These are phyloP conservation scores for Plebejus anna DNA, from an alignment of 2,888 invertebrate species.

Conservation along the genomic window DNA sequence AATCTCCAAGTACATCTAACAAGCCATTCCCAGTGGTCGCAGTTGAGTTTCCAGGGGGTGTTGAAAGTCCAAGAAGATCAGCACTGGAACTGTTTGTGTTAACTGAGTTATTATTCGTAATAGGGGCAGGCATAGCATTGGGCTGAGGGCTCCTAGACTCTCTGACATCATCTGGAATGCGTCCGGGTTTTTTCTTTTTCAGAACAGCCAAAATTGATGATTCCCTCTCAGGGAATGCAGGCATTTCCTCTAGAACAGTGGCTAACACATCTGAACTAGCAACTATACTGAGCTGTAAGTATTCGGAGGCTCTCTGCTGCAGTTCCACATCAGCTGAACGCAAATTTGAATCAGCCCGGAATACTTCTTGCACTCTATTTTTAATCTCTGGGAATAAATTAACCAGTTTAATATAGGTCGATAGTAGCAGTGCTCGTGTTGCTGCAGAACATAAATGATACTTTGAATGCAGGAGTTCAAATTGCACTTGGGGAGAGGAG, in stretches of 20 bases:
- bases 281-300: slow-evolving; percentile 96
- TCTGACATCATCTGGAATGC: slow-evolving; percentile 93
- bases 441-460: slow-evolving; percentile 98
- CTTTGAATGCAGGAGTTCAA: slow-evolving; percentile 98
- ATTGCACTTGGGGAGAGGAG: slow-evolving; percentile 98
- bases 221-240: slow-evolving; percentile 99
- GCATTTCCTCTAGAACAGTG: slow-evolving; percentile 99
- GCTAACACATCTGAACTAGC: slow-evolving; percentile 98
- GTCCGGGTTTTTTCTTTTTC: slow-evolving; percentile 98
- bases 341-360: slow-evolving; percentile 95
- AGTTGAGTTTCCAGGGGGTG: slow-evolving; percentile 88
- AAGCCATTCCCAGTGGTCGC: slow-evolving; percentile 86
- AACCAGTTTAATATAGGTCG: slow-evolving; percentile 99
- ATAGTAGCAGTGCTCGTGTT: slow-evolving; percentile 96
- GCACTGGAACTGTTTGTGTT: slow-evolving; percentile 82
- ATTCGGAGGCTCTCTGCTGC: slow-evolving; percentile 98
- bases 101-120: slow-evolving; percentile 71
- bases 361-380: slow-evolving; percentile 96
- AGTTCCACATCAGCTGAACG: slow-evolving; percentile 98
- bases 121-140: slow-evolving; percentile 62
- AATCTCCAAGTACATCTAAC: slow-evolving; percentile 94
- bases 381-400: slow-evolving; percentile 99
- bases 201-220: slow-evolving; percentile 98
- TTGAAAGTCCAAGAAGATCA: slow-evolving; percentile 92
- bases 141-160: slow-evolving; percentile 89